A percentile compares a stretch with the other conserved stretches of the same genome.
phyloP scores from a whole-genome alignment of 2,888 invertebrate genomes.

The Lacanobia wlatinum region DNA sequence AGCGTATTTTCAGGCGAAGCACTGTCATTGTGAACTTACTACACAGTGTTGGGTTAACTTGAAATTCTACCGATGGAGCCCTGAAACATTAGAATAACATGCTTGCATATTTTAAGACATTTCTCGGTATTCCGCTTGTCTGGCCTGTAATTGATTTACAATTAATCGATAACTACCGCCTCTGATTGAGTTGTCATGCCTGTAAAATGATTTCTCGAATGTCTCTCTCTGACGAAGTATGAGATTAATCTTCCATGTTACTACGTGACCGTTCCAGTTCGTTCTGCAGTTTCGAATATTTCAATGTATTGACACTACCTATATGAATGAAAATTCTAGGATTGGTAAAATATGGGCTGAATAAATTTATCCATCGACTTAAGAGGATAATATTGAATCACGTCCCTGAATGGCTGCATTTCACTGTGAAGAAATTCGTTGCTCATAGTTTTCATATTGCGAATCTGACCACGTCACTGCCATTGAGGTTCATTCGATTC shows the following conservation, averaged over 20 bases:
- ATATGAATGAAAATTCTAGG: constrained; percentile 24
- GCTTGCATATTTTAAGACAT: background rate
- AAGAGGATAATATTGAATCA: constrained; percentile 63
- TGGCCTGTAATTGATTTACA: constrained; percentile 34
- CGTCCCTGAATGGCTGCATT: constrained; percentile 64
- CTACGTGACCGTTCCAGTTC: background rate
- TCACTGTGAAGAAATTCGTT: constrained; percentile 65
- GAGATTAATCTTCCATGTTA: constrained; percentile 1
- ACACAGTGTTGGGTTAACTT: background rate
- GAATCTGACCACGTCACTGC: constrained; percentile 79
- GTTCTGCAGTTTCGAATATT: constrained; percentile 30
- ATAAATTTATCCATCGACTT: constrained; percentile 61
- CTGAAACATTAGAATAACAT: background rate
- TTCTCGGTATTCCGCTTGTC: constrained; percentile 10
- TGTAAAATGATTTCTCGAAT: constrained; percentile 5
- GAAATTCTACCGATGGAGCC: background rate
- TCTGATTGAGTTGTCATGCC: constrained; percentile 33
- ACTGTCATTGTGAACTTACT: constrained; percentile 31
- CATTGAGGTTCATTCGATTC: constrained; percentile 78
- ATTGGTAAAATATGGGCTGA: constrained; percentile 52
- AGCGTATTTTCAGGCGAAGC: constrained; percentile 6
- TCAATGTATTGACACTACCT: constrained; percentile 14
- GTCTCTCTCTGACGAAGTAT: constrained; percentile 28
- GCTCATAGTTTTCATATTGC: constrained; percentile 74
- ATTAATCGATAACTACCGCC: background rate